phyloP scores from a whole-genome alignment of 35 echinoderm and acorn worm species.

The Holothuria glaberrima region DNA sequence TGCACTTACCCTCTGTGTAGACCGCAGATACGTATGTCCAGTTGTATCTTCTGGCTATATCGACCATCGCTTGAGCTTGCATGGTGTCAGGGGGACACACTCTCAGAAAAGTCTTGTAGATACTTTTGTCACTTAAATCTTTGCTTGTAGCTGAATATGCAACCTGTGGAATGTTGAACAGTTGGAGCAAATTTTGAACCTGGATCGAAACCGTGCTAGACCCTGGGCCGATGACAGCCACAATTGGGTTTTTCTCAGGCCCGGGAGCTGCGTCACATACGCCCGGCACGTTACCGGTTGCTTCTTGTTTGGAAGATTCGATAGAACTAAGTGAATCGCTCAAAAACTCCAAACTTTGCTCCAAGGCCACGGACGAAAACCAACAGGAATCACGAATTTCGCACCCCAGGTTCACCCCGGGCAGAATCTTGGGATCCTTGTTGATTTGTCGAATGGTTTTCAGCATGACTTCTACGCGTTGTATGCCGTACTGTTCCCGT shows the following conservation, averaged over 20 bases:
- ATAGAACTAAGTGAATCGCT: conserved; percentile 76
- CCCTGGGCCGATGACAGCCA: conserved; percentile 92
- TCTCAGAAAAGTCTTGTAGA: conserved; percentile 90
- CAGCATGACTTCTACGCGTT: conserved; percentile 95
- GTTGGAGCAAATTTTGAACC: conserved; percentile 93
- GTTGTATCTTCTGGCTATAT: conserved; percentile 83
- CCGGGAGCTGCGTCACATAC: not conserved
- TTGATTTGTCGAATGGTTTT: conserved; percentile 90
- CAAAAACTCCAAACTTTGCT: conserved; percentile 92
- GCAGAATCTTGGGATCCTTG: conserved; percentile 61
- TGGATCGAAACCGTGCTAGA: conserved; percentile 95
- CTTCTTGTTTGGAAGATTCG: not conserved
- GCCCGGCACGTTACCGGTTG: not conserved
- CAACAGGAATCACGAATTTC: conserved; percentile 98
- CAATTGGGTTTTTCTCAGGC: conserved; percentile 70
- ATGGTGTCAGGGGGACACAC: conserved; percentile 94
- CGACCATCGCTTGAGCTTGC: conserved; percentile 97
- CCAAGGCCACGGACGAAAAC: conserved; percentile 93
- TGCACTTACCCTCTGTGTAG: conserved; percentile 85
- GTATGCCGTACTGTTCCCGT: conserved; percentile 95
- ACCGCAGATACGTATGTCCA: conserved; percentile 98
- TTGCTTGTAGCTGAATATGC: conserved; percentile 96
- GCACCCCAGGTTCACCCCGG: conserved; percentile 71
- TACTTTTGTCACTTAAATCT: conserved; percentile 94
- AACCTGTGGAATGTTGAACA: conserved; percentile 98